Percentiles rank a stretch among this genome's conserved stretches.
phyloP scores from a whole-genome alignment of 2,113 vertebrate genomes.

The Cyphomyrus discorhynchus region DNA sequence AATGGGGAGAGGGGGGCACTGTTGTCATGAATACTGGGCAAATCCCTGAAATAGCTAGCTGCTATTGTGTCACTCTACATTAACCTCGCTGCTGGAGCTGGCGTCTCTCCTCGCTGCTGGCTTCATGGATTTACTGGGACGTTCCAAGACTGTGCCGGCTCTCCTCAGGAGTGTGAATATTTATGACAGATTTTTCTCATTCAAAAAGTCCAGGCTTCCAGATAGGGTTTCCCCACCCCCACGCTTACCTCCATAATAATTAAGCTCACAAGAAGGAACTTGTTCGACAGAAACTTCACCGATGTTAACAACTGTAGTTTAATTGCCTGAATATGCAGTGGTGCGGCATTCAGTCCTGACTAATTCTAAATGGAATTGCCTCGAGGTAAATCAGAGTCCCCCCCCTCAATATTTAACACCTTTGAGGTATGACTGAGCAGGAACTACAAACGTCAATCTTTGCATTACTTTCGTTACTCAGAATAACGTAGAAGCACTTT shows the following conservation, averaged over 20 bases:
- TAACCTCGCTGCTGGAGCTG: background rate
- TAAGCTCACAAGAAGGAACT: conserved; percentile 25
- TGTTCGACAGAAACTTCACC: background rate
- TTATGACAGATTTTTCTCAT: conserved; percentile 8
- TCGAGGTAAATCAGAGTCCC: background rate
- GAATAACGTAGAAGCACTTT: background rate
- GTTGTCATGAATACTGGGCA: background rate
- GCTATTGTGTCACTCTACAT: background rate
- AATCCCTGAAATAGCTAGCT: background rate
- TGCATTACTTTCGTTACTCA: background rate
- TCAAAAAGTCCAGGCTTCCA: conserved; percentile 1
- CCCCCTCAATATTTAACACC: background rate
- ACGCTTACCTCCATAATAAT: conserved; percentile 4
- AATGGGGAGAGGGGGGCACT: no score
- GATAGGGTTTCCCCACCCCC: background rate
- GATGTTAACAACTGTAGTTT: background rate
- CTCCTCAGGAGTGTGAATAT: conserved; percentile 9
- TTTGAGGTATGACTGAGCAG: background rate
- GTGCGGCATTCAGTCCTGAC: background rate
- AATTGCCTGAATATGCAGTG: background rate
- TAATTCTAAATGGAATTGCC: conserved; percentile 14
- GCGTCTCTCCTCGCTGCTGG: background rate
- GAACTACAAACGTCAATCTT: background rate
- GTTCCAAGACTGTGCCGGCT: background rate
- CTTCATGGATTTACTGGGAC: background rate